Conservation (phyloP, 2,113 vertebrate species). For the Dendrocopos noguchii region DNA sequence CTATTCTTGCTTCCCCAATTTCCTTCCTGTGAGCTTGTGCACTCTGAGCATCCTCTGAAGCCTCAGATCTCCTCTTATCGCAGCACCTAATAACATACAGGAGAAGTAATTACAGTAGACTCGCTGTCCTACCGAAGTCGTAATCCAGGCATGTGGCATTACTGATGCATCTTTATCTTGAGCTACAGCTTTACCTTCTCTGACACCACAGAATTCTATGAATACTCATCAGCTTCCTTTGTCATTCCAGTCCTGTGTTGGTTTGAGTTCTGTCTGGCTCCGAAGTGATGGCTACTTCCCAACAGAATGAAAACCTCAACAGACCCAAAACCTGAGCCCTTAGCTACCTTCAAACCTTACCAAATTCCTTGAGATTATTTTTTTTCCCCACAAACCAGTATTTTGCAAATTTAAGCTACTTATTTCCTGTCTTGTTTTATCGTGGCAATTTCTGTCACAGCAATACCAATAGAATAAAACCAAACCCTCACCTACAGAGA, state of each 20-base stretch:
- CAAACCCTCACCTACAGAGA: background rate
- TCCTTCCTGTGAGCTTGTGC: background rate
- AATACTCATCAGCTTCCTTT: background rate
- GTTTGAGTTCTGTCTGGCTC: background rate
- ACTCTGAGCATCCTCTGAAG: background rate
- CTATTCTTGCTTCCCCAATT: background rate
- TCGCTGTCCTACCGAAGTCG: background rate
- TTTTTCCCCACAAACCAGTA: background rate
- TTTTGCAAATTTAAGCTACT: background rate
- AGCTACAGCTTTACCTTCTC: background rate
- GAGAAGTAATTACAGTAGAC: background rate
- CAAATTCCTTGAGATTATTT: background rate
- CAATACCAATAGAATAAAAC: background rate
- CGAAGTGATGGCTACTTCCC: background rate
- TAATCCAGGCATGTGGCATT: background rate
- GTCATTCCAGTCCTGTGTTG: background rate
- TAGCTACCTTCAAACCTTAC: background rate
- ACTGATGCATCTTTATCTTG: background rate
- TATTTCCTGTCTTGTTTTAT: background rate
- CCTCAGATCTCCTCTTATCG: background rate
- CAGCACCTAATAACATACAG: fast-evolving
- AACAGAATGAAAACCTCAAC: background rate
- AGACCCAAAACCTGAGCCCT: background rate
- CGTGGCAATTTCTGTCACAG: background rate
- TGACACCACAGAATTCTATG: background rate